Evolutionary conservation across 1,140 invertebrate species (phyloP).

Genomic region (Nasonia giraulti): DNA sequence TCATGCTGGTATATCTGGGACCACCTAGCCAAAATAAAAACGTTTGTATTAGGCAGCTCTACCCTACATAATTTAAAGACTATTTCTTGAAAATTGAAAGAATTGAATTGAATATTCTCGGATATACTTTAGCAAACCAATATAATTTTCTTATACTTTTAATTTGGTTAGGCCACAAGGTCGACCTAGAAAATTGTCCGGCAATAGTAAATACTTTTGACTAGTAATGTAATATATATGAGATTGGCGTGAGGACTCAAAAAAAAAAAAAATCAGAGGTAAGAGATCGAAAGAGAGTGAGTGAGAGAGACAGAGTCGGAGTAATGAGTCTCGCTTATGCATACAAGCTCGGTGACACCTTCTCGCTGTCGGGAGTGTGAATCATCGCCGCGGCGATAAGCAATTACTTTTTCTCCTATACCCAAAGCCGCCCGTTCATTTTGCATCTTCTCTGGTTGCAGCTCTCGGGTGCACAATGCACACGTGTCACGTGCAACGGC

Average conservation of each 20-base stretch:
- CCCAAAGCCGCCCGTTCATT: not conserved
- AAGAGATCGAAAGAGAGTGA: constrained; percentile 38
- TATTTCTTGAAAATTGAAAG: too few species aligned
- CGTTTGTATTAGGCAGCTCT: too few species aligned
- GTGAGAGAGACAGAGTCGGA: not conserved
- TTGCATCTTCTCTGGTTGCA: constrained; percentile 41
- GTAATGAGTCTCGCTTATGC: constrained; percentile 67
- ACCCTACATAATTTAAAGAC: too few species aligned
- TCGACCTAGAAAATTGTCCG: too few species aligned
- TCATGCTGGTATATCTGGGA: too few species aligned
- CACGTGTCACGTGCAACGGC: constrained; percentile 53
- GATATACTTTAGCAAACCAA: too few species aligned
- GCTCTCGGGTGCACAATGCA: constrained; percentile 59
- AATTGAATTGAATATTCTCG: too few species aligned
- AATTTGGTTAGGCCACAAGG: too few species aligned
- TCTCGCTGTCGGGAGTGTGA: constrained; percentile 63
- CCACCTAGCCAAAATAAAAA: too few species aligned
- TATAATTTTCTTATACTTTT: too few species aligned
- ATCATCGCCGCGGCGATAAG: constrained; percentile 65
- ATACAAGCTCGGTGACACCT: constrained; percentile 68
- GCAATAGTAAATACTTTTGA: too few species aligned
- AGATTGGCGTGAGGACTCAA: constrained; percentile 58
- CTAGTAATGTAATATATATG: not conserved
- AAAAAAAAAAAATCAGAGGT: constrained; percentile 39
- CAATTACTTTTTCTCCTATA: constrained; percentile 41